Evolutionary conservation across 1,140 invertebrate species (phyloP).

Genomic region (Ladona fulva): DNA sequence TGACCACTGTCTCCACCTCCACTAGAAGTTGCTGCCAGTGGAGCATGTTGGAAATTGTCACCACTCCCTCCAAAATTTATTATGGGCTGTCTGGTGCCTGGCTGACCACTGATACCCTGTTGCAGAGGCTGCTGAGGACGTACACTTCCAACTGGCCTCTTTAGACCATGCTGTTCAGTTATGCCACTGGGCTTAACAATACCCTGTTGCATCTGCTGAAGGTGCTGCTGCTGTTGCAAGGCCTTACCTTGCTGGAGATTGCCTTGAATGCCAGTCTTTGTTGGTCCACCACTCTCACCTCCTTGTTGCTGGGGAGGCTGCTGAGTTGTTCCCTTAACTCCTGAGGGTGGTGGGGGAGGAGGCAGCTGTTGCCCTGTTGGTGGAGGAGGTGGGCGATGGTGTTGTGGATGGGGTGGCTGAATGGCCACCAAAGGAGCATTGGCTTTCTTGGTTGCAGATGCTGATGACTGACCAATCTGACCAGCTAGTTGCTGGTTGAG

Average conservation of each 20-base stretch:
- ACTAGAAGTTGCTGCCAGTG: background rate
- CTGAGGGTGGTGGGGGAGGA: conserved; percentile 14
- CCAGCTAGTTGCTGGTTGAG: conserved; percentile 76
- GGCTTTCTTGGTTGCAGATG: conserved; percentile 26
- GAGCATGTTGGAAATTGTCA: conserved; percentile 67
- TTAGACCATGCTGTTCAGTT: conserved; percentile 28
- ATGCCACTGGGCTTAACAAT: conserved; percentile 43
- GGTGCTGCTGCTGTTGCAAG: too few species aligned
- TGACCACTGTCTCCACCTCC: background rate
- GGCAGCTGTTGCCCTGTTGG: too few species aligned
- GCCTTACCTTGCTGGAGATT: too few species aligned
- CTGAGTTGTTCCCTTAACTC: conserved; percentile 5
- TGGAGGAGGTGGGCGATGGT: too few species aligned
- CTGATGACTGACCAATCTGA: conserved; percentile 45
- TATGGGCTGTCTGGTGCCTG: too few species aligned
- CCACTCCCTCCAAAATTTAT: conserved; percentile 48
- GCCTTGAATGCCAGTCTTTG: too few species aligned
- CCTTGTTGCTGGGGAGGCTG: conserved; percentile 21
- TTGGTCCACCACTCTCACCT: conserved; percentile 27
- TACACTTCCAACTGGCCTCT: too few species aligned
- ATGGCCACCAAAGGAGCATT: too few species aligned
- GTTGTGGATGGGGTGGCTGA: too few species aligned
- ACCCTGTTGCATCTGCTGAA: too few species aligned
- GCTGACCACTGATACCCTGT: too few species aligned
- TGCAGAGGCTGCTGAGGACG: too few species aligned